These are phyloP conservation scores for Gila orcuttii DNA, from an alignment of 2,113 vertebrate genomes.

Conservation along the genomic window DNA sequence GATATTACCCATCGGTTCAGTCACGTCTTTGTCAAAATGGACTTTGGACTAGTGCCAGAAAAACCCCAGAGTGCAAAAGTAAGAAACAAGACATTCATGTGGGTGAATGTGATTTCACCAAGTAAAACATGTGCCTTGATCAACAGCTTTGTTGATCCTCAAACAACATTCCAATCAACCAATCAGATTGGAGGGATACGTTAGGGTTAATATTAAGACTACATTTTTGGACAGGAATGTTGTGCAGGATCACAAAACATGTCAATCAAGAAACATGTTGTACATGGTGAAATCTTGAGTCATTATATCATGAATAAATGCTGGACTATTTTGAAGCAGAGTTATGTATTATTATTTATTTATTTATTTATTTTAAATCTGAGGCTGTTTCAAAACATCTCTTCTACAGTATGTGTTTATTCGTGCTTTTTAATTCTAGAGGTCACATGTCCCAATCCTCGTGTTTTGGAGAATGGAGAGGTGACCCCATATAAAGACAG, in stretches of 20 bases:
- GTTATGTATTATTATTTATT: too few relatives aligned
- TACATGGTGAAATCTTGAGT: not conserved
- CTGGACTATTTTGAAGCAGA: not conserved
- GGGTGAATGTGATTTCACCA: too few relatives aligned
- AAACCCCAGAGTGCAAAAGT: conserved; percentile 41
- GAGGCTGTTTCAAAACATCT: too few relatives aligned
- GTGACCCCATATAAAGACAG: conserved; percentile 65
- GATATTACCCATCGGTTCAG: conserved; percentile 39
- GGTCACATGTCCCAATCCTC: conserved; percentile 53
- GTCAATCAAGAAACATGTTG: too few relatives aligned
- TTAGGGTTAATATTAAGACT: too few relatives aligned
- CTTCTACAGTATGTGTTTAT: not conserved
- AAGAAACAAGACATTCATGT: conserved; percentile 7
- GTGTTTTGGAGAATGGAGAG: conserved; percentile 69
- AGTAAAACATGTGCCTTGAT: too few relatives aligned
- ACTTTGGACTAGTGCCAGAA: conserved; percentile 6
- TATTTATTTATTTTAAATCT: too few relatives aligned
- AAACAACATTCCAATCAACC: too few relatives aligned
- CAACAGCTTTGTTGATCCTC: too few relatives aligned
- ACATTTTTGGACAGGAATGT: too few relatives aligned
- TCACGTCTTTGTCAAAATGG: not conserved
- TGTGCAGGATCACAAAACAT: too few relatives aligned
- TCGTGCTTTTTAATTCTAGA: conserved; percentile 7
- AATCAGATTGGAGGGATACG: too few relatives aligned
- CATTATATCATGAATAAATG: not conserved